Base-by-base conservation (phyloP, 2,797 vertebrate species). In the Falco concolor region DNA sequence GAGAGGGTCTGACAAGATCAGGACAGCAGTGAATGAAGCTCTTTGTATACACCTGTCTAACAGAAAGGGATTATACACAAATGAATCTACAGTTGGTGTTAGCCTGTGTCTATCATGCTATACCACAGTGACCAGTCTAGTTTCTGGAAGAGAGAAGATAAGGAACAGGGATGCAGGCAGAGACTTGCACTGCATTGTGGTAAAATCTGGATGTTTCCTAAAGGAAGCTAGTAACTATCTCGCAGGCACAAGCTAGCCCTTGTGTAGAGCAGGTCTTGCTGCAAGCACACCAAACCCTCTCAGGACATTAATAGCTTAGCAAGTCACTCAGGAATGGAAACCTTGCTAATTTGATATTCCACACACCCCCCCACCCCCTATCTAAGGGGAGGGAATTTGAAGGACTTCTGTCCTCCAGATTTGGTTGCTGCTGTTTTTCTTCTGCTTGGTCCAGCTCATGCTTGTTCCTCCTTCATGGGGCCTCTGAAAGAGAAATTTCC, bases 101-200 rank as follows among this genome's bases (percentile, higher is more conserved):
- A 69, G 93, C 52, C 52, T 84, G 2, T 0, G 3, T 67, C 17
- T 91, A 92, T 94, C 27, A 1, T 12, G 6, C 64, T 60, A 8
- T 72, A 64, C 89, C 73, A 28, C 70, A 80, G 89, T 82, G 89
- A 78, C 95, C 49, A 3, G 4, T 38, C 69, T 79, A 4, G 65
- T 57, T 95, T 85, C 96, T 96, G 95, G 78, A 74, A 74, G 64
- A 91, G 63, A 30, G 64, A 57, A 88, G 91, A 96, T 93, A 96
- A 95, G 70, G 70, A 93, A 23, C 24, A 60, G 85, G 74, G 88
- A 28, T 52, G 30, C 65, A 93, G 86, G 69, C 61, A 92, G 81
- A 44, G 60, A 34, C n/a, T 83, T 77, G 53, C 16, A 32, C 40
- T 88, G 77, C 63, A 49, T 30, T 87, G 44, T 77, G 52, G 76